Base-by-base conservation (phyloP, 2,888 invertebrate genomes). In the Drosophila heteroneura region DNA sequence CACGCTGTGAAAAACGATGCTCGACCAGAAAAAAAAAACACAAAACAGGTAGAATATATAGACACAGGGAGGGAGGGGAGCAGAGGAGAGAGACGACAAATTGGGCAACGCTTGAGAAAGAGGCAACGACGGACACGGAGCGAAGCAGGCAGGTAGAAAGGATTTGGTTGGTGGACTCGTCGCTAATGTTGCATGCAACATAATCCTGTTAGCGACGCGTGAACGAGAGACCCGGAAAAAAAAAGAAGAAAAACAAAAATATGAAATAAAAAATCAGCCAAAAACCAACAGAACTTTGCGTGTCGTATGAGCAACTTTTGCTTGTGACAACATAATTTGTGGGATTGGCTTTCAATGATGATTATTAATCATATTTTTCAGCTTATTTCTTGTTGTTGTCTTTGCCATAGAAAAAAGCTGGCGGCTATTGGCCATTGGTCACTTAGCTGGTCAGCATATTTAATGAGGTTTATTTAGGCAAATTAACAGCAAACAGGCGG, bases 291-390 rank as follows among this genome's bases (percentile, higher is more conserved):
- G 35, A 35, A 26, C 6, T 56, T 26, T 5, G 61, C 68, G 69
- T 37, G 74, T 62, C 83, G 79, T 84, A 82, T 76, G 59, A 60
- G 73, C 74, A 84, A 75, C 74, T 72, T 75, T 90, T 66, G 87
- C 79, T 89, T 89, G 82, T 89, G 91, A 86, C 91, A 86, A 90
- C 91, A 90, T 86, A 90, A 90, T 86, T 86, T 90, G 76, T 76
- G 87, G 85, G 79, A 62, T 70, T 76, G 79, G 65, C 65, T 70
- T 59, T 63, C 70, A 77, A 64, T 66, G 58, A 57, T 74, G 73
- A 80, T 88, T 75, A 85, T 79, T 90, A 85, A 83, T 90, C 74
- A 90, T 86, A 75, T 76, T 82, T 79, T 58, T 68, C 14, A 22
- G 53, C 16, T 26, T 39, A 30, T 65, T 64, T 53, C 54, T 52